Conservation (phyloP, 64 coral and sea anemone genomes). For the Dendronephthya gigantea region DNA sequence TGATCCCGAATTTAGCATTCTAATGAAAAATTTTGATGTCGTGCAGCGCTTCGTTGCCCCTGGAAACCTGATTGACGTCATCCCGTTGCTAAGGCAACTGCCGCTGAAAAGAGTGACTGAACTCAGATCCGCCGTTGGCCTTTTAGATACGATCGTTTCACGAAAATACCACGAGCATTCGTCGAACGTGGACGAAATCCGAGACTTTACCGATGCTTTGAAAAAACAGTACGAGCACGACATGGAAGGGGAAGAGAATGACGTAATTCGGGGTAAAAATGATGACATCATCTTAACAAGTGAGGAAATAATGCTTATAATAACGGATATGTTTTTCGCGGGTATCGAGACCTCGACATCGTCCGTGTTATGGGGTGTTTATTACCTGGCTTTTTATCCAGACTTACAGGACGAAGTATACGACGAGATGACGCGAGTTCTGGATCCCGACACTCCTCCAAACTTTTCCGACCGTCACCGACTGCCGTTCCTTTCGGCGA, state of each 20-base stretch:
- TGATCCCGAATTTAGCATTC: neutral
- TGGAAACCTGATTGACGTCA: neutral
- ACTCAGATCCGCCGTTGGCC: neutral
- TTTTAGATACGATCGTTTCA: neutral
- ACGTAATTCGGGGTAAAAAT: neutral
- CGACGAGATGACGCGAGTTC: neutral
- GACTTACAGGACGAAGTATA: neutral
- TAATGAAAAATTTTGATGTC: neutral
- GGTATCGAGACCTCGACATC: neutral
- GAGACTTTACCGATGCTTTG: neutral
- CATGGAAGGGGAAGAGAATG: neutral
- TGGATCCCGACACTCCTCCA: neutral
- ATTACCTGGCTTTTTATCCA: neutral
- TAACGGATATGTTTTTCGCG: neutral
- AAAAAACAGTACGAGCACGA: neutral
- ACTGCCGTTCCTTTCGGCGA: neutral
- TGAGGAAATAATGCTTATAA: neutral
- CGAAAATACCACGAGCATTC: neutral
- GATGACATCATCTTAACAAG: neutral
- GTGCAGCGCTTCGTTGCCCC: neutral
- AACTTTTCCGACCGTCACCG: neutral
- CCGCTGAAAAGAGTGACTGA: neutral
- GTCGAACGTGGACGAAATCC: neutral
- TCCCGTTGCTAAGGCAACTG: conserved; percentile 8
- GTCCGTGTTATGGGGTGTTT: neutral